A percentile compares a stretch with the other conserved stretches of the same genome.
Conservation (phyloP, 2,113 vertebrate species). For the Ranitomeya variabilis region DNA sequence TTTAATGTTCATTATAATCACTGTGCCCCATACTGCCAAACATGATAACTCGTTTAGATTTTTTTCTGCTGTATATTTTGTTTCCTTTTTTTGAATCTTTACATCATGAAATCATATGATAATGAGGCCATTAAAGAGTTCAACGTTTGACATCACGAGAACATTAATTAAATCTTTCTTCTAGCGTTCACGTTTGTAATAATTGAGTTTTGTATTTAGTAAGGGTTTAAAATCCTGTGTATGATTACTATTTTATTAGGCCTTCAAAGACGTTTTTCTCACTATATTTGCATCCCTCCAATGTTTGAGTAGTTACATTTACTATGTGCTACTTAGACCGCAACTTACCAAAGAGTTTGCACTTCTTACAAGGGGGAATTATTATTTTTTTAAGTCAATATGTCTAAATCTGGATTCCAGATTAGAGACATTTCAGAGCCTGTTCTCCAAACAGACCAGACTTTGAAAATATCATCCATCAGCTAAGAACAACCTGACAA, state of each 20-base stretch:
- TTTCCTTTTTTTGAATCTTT: too few relatives aligned
- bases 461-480: constrained; percentile 55
- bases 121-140: not conserved
- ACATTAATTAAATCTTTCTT: not conserved
- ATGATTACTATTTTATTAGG: not conserved
- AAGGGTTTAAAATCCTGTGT: not conserved
- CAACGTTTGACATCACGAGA: not conserved
- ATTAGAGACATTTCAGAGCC: constrained; percentile 25
- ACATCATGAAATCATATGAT: too few relatives aligned
- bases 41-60: too few relatives aligned
- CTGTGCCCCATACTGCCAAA: too few relatives aligned
- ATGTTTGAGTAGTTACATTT: not conserved
- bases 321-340: not conserved
- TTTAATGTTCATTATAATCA: too few relatives aligned
- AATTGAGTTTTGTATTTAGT: not conserved
- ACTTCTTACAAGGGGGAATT: not conserved
- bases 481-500: constrained; percentile 49
- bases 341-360: not conserved
- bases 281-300: not conserved
- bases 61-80: too few relatives aligned
- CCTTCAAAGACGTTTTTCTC: not conserved
- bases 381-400: constrained; percentile 26
- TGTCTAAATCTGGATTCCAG: constrained; percentile 38
- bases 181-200: not conserved
- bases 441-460: constrained; percentile 46